phyloP scores from a whole-genome alignment of 2,888 invertebrate species.

The Podotricha telesiphe region DNA sequence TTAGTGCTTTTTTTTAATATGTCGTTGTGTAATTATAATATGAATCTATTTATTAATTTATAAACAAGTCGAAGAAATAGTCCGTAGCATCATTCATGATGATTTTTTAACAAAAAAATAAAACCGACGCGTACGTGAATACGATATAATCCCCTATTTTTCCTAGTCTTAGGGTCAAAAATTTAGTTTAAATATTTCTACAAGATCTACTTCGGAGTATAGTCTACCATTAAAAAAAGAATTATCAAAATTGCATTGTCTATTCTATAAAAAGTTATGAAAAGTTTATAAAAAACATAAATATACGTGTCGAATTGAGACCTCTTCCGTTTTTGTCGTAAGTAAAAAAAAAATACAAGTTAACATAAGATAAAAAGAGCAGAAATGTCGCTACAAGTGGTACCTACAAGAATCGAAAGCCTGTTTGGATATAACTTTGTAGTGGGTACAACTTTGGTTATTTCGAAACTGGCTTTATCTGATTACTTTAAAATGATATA shows the following conservation, averaged over 20 bases:
- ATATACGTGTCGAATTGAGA: too few relatives aligned
- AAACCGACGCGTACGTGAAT: too few relatives aligned
- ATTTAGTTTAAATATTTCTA: too few relatives aligned
- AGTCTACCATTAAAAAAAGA: too few relatives aligned
- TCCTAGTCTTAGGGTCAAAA: too few relatives aligned
- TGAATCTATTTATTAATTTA: background rate
- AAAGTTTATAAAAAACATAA: too few relatives aligned
- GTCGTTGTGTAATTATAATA: background rate
- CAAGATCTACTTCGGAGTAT: too few relatives aligned
- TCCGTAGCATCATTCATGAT: background rate
- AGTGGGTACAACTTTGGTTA: slow-evolving; percentile 7
- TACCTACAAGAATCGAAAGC: slow-evolving; percentile 33
- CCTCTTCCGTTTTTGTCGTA: too few relatives aligned
- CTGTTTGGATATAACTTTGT: slow-evolving; percentile 37
- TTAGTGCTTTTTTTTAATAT: background rate
- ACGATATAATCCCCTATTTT: too few relatives aligned
- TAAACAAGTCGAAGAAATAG: background rate
- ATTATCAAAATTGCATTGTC: too few relatives aligned
- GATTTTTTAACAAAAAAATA: too few relatives aligned
- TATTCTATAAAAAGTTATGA: too few relatives aligned
- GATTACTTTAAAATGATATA: slow-evolving; percentile 32
- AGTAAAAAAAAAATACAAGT: background rate
- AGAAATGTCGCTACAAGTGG: slow-evolving; percentile 22
- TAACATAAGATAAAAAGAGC: slow-evolving; percentile 2
- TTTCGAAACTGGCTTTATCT: slow-evolving; percentile 31